A percentile compares a stretch with the other conserved stretches of the same genome.
Evolutionary conservation across 2,113 vertebrate species (phyloP).

Genomic region (Charina bottae): DNA sequence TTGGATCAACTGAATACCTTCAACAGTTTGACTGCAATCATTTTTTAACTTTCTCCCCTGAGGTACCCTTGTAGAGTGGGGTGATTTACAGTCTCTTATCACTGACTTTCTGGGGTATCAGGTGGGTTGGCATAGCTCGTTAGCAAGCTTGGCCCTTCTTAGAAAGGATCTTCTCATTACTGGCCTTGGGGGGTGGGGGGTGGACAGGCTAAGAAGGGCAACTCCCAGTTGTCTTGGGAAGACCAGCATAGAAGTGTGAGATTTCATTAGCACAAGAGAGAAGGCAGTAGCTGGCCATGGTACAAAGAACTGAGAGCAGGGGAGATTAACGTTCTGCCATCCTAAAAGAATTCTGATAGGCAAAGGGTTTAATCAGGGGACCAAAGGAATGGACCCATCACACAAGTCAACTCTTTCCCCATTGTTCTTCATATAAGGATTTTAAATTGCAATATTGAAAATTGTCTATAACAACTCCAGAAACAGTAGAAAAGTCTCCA

Average conservation of each 20-base stretch:
- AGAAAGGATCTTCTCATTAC: neutral
- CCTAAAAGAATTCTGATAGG: neutral
- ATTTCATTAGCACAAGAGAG: neutral
- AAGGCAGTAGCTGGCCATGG: neutral
- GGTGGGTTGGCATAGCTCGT: neutral
- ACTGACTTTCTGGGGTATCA: neutral
- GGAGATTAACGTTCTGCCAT: neutral
- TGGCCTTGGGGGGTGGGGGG: neutral
- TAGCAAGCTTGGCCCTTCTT: neutral
- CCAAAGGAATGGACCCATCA: neutral
- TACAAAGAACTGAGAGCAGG: neutral
- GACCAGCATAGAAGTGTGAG: neutral
- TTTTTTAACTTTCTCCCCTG: neutral
- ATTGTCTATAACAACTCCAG: neutral
- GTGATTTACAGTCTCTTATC: neutral
- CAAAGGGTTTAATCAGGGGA: neutral
- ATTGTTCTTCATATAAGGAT: neutral
- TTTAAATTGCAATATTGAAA: neutral
- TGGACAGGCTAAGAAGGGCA: neutral
- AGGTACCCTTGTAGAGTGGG: neutral
- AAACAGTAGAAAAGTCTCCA: neutral
- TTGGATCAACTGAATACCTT: neutral
- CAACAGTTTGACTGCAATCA: neutral
- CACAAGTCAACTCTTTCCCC: neutral
- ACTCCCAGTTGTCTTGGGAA: neutral